Percentiles rank a stretch among this genome's conserved stretches.
Evolutionary conservation across 2,113 vertebrate genomes (phyloP).

Genomic region (Halcyon malimbica): DNA sequence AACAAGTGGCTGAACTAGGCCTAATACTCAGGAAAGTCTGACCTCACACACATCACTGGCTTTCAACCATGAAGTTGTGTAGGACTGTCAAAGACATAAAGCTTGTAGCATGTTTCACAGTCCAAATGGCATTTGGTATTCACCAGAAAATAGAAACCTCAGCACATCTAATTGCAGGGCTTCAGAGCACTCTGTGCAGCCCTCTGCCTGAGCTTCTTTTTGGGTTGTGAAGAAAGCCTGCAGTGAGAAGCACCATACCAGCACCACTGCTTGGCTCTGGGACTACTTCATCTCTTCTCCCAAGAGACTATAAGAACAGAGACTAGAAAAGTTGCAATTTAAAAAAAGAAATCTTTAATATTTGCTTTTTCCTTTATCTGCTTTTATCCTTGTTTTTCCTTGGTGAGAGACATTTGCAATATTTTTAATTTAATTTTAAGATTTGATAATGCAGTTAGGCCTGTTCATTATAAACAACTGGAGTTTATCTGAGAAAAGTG

Average conservation of each 20-base stretch:
- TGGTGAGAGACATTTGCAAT: background rate
- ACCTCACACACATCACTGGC: background rate
- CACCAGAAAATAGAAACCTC: background rate
- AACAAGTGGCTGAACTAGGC: background rate
- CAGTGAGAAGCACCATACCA: background rate
- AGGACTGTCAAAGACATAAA: background rate
- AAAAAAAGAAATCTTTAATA: background rate
- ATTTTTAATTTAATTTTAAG: background rate
- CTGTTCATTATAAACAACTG: background rate
- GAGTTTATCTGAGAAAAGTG: background rate
- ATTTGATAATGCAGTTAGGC: background rate
- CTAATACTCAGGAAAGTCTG: background rate
- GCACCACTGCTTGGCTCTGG: background rate
- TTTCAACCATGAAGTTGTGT: background rate
- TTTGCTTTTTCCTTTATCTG: background rate
- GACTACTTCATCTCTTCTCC: background rate
- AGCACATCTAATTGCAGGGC: background rate
- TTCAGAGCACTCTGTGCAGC: background rate
- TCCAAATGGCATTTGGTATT: background rate
- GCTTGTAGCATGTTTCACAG: background rate
- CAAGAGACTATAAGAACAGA: background rate
- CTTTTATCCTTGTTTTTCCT: background rate
- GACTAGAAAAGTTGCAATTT: background rate
- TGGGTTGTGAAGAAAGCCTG: background rate
- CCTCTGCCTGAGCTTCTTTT: background rate